These are phyloP conservation scores for Acanthisitta chloris DNA, from an alignment of 2,113 vertebrate genomes.

Conservation along the genomic window DNA sequence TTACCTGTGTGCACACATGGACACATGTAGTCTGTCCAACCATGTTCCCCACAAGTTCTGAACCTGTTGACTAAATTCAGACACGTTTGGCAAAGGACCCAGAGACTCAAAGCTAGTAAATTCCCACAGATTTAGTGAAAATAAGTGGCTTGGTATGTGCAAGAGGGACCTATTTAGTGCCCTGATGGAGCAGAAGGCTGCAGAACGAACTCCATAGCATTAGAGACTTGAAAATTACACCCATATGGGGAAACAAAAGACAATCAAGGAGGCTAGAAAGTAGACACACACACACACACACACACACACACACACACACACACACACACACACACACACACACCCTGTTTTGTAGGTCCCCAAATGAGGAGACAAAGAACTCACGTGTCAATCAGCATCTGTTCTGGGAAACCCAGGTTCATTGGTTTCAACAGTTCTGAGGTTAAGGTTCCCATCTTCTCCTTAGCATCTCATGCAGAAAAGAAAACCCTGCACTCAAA, in stretches of 20 bases:
- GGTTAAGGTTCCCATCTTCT: background rate
- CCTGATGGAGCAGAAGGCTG: background rate
- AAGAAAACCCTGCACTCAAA: background rate
- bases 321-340: background rate
- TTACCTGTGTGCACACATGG: background rate
- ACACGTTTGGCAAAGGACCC: background rate
- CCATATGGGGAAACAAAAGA: background rate
- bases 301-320: background rate
- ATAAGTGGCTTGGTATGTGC: background rate
- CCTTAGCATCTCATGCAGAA: background rate
- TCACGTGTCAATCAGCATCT: background rate
- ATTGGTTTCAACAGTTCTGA: background rate
- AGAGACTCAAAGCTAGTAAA: background rate
- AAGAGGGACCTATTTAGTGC: background rate
- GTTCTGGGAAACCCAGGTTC: fast-evolving
- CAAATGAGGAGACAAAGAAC: background rate
- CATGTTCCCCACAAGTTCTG: background rate
- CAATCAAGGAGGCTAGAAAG: background rate
- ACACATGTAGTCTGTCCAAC: background rate
- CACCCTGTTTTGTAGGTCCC: background rate
- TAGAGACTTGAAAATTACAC: background rate
- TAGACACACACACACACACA: background rate
- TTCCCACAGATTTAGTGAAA: background rate
- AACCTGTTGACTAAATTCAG: background rate
- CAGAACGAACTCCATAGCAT: background rate